Conservation (phyloP, 2,888 invertebrate species). For the Leptodirus hochenwartii region DNA sequence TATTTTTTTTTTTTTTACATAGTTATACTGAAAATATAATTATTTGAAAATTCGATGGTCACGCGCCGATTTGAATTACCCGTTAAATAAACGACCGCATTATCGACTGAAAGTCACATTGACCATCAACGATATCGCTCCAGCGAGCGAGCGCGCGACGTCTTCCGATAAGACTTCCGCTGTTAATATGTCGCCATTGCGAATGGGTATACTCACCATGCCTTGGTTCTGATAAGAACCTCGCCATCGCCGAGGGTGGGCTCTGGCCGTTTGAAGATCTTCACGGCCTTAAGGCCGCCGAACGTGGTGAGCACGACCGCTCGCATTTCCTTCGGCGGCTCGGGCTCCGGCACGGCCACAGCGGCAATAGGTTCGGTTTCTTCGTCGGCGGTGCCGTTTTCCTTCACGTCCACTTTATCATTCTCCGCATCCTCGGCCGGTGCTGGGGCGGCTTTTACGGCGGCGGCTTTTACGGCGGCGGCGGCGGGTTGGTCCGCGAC, state of each 20-base stretch:
- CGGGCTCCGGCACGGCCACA: slow-evolving; percentile 25
- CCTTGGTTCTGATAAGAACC: slow-evolving; percentile 66
- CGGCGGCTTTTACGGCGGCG: slow-evolving; percentile 14
- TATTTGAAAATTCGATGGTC: too few species aligned
- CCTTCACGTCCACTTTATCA: slow-evolving; percentile 21
- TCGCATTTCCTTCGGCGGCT: slow-evolving; percentile 65
- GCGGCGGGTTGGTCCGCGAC: slow-evolving; percentile 15
- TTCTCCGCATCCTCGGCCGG: slow-evolving; percentile 14
- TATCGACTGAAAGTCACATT: too few species aligned
- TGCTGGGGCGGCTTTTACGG: slow-evolving; percentile 17
- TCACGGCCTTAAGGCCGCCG: slow-evolving; percentile 71
- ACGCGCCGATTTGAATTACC: too few species aligned
- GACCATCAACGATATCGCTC: too few species aligned
- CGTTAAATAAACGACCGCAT: too few species aligned
- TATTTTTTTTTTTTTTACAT: too few species aligned
- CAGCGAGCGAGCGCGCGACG: too few species aligned
- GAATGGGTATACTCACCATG: slow-evolving; percentile 50
- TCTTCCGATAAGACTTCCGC: too few species aligned
- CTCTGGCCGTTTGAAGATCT: slow-evolving; percentile 64
- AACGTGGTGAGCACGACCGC: slow-evolving; percentile 71
- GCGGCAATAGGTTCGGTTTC: slow-evolving; percentile 21
- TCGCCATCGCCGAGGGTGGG: slow-evolving; percentile 53
- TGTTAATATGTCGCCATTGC: too few species aligned
- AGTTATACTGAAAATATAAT: too few species aligned
- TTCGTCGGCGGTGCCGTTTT: slow-evolving; percentile 29